phyloP scores from a whole-genome alignment of 2,888 invertebrate species.

The Phaonia tiefii region DNA sequence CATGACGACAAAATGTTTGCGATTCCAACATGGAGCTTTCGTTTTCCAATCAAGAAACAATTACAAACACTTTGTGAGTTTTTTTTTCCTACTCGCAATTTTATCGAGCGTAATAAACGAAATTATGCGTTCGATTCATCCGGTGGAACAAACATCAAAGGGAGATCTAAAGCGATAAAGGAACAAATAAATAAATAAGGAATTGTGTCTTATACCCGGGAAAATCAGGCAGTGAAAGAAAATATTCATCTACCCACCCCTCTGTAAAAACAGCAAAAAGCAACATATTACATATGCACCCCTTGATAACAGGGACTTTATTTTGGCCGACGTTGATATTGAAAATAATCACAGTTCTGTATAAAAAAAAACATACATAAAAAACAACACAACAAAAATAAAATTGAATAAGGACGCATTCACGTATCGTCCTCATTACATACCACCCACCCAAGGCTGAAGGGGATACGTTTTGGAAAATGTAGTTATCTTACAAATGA shows the following conservation, averaged over 20 bases:
- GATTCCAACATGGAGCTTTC: constrained; percentile 40
- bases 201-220: too few species aligned
- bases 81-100: neutral
- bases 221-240: neutral
- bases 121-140: constrained; percentile 54
- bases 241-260: constrained; percentile 6
- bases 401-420: constrained; percentile 8
- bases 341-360: constrained; percentile 31
- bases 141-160: constrained; percentile 22
- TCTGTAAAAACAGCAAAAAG: neutral
- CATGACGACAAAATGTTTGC: neutral
- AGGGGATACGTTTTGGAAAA: constrained; percentile 64
- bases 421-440: neutral
- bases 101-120: constrained; percentile 49
- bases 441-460: neutral
- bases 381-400: constrained; percentile 41
- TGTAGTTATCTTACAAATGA: constrained; percentile 74
- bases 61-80: constrained; percentile 69
- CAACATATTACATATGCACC: constrained; percentile 29
- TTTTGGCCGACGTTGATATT: constrained; percentile 46
- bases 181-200: neutral
- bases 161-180: neutral
- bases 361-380: constrained; percentile 44
- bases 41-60: constrained; percentile 77
- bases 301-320: constrained; percentile 35